Conservation (phyloP, 2,113 vertebrate species). For the Pelobates fuscus region DNA sequence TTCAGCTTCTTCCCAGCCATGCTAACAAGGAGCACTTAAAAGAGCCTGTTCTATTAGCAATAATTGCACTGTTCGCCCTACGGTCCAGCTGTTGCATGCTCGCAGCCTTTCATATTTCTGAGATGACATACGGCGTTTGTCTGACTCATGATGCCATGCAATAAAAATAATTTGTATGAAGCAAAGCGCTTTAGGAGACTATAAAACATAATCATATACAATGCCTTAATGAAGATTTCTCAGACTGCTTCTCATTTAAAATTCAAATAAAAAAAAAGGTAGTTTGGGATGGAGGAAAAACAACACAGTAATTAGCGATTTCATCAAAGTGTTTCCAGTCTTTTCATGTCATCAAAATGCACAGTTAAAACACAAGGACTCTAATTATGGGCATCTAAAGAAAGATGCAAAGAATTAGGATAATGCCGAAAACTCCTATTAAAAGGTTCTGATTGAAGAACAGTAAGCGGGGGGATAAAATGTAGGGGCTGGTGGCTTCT, state of each 20-base stretch:
- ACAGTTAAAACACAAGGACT: conserved; percentile 13
- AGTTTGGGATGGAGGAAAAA: background rate
- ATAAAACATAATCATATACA: conserved; percentile 37
- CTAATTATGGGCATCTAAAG: conserved; percentile 34
- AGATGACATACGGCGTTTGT: conserved; percentile 22
- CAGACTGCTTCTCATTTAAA: conserved; percentile 9
- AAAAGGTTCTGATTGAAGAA: conserved; percentile 7
- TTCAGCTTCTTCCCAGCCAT: background rate
- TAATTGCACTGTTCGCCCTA: conserved; percentile 2
- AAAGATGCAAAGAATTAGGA: background rate
- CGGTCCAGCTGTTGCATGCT: conserved; percentile 41
- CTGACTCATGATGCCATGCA: conserved; percentile 46
- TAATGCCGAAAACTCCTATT: background rate
- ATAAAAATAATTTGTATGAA: conserved; percentile 48
- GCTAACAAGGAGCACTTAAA: background rate
- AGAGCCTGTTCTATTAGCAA: background rate
- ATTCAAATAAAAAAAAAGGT: conserved; percentile 26
- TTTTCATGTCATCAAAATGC: conserved; percentile 19
- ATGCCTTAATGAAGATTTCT: conserved; percentile 36
- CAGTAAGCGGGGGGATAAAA: conserved; percentile 15
- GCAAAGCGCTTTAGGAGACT: conserved; percentile 40
- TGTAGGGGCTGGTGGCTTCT: conserved; percentile 6
- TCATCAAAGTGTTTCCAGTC: conserved; percentile 36
- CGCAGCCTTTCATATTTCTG: conserved; percentile 33
- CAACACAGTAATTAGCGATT: conserved; percentile 22